Conservation (phyloP, 2,888 invertebrate genomes). For the Pycnomerus fuliginosus region DNA sequence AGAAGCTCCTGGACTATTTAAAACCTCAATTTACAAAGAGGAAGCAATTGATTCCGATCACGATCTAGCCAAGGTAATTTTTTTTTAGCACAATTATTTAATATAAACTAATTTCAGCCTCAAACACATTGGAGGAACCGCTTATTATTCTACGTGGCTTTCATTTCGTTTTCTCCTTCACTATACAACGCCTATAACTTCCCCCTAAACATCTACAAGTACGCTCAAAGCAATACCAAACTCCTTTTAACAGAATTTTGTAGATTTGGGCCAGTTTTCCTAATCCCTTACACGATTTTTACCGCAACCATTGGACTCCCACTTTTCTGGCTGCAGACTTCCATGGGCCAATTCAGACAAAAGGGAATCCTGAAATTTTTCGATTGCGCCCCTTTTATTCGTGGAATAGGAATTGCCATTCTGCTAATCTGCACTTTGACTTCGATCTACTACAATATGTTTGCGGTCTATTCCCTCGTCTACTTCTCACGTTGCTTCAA, state of each 20-base stretch:
- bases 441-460: conserved; percentile 48
- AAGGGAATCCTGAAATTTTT: conserved; percentile 54
- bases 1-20: not conserved
- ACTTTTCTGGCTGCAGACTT: conserved; percentile 53
- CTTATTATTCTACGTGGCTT: conserved; percentile 15
- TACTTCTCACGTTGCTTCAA: conserved; percentile 53
- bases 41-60: too few relatives aligned
- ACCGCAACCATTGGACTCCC: conserved; percentile 54
- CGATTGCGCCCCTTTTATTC: conserved; percentile 53
- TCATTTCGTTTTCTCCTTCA: conserved; percentile 17
- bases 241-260: conserved; percentile 1
- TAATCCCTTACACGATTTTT: conserved; percentile 53
- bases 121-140: conserved; percentile 16
- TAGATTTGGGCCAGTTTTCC: conserved; percentile 36
- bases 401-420: conserved; percentile 55
- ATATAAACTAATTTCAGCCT: conserved; percentile 4
- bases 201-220: conserved; percentile 16
- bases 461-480: conserved; percentile 52
- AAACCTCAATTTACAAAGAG: not conserved
- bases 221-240: conserved; percentile 4
- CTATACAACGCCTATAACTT: conserved; percentile 22
- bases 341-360: conserved; percentile 53
- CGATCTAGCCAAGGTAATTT: not conserved
- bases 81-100: not conserved
- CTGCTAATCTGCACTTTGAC: conserved; percentile 47